These are phyloP conservation scores for Nothobranchius kuhntae DNA, from an alignment of 2,113 vertebrate genomes.

Conservation along the genomic window DNA sequence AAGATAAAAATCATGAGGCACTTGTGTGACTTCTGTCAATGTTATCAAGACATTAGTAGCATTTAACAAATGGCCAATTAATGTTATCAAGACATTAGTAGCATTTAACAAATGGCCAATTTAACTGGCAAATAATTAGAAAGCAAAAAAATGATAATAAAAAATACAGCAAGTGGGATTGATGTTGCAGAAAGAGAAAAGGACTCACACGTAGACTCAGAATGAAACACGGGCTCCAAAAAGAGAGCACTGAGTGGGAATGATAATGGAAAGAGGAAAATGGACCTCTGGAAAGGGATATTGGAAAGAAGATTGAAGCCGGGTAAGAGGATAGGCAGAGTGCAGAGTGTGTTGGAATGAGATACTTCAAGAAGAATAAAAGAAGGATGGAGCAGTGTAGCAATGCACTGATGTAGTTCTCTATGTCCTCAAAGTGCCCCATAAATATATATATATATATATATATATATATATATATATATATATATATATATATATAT, in stretches of 20 bases:
- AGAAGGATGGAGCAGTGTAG: conserved; percentile 2
- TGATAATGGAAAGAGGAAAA: conserved; percentile 69
- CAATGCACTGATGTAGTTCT: conserved; percentile 11
- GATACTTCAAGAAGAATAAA: conserved; percentile 30
- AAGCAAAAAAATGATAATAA: conserved; percentile 7
- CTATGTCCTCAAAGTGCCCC: background rate
- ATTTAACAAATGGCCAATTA: background rate
- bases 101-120: background rate
- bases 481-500: too few relatives aligned
- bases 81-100: background rate
- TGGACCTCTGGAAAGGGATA: conserved; percentile 57
- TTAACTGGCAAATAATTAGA: conserved; percentile 5
- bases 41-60: background rate
- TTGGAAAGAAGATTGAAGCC: conserved; percentile 68
- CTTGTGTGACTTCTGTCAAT: background rate
- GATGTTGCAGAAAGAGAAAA: conserved; percentile 20
- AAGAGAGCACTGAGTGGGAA: conserved; percentile 52
- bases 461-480: too few relatives aligned
- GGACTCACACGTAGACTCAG: conserved; percentile 17
- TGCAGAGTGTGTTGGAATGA: conserved; percentile 31
- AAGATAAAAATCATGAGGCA: background rate
- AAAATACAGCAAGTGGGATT: conserved; percentile 4
- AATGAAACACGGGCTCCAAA: conserved; percentile 33
- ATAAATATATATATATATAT: too few relatives aligned
- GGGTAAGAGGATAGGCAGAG: conserved; percentile 44